A percentile compares a stretch with the other conserved stretches of the same genome.
phyloP scores from a whole-genome alignment of 2,797 vertebrate genomes.

The Tolypeutes matacus region DNA sequence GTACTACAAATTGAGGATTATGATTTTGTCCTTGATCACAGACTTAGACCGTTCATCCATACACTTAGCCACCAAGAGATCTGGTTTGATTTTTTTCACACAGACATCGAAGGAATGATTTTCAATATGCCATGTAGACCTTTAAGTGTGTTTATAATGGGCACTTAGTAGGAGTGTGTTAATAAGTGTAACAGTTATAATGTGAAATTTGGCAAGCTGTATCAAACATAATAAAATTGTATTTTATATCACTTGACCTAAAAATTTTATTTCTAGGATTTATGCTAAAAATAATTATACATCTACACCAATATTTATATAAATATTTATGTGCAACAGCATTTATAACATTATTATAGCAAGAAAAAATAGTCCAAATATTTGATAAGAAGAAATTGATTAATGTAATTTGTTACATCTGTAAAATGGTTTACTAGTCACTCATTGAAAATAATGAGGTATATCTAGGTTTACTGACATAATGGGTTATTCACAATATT shows the following conservation, averaged over 20 bases:
- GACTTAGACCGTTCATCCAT: neutral
- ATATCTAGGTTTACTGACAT: neutral
- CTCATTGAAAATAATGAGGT: slow-evolving; percentile 17
- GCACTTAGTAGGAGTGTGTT: neutral
- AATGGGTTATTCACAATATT: neutral
- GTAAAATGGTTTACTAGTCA: neutral
- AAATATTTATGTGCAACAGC: slow-evolving; percentile 9
- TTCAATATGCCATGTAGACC: neutral
- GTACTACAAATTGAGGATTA: neutral
- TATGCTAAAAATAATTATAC: neutral
- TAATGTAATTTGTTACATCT: neutral
- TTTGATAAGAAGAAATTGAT: neutral
- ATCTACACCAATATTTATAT: neutral
- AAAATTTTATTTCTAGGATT: neutral
- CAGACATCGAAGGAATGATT: slow-evolving; percentile 17
- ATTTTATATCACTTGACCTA: neutral
- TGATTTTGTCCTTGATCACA: neutral
- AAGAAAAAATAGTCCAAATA: slow-evolving; percentile 46
- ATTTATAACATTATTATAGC: neutral
- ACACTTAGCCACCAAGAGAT: neutral
- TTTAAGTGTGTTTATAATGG: neutral
- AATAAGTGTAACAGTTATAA: neutral
- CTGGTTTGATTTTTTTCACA: neutral
- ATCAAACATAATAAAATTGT: neutral
- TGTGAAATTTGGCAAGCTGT: slow-evolving; percentile 18